A percentile compares a stretch with the other conserved stretches of the same genome.
Conservation (phyloP, 2,888 invertebrate genomes). For the Didymodactylos carnosus region DNA sequence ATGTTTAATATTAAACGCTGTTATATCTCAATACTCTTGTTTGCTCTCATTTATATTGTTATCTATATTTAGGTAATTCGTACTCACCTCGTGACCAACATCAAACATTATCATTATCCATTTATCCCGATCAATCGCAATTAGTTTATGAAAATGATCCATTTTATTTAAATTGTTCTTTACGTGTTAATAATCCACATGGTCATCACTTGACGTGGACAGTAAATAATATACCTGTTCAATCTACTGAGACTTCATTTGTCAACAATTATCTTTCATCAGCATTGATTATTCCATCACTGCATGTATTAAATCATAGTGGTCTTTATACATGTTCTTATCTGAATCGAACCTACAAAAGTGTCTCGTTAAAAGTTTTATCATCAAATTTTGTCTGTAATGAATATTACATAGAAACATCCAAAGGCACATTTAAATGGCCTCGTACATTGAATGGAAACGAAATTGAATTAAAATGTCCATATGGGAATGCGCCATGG, state of each 20-base stretch:
- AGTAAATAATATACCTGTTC: not conserved
- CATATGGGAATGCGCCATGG: not conserved
- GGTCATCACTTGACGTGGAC: too few relatives aligned
- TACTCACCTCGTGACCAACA: too few relatives aligned
- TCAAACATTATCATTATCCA: too few relatives aligned
- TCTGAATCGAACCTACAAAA: not conserved
- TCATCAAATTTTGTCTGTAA: not conserved
- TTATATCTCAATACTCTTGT: too few relatives aligned
- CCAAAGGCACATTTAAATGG: not conserved
- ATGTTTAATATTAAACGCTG: too few relatives aligned
- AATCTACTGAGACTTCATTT: too few relatives aligned
- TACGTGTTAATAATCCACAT: too few relatives aligned
- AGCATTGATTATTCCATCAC: not conserved
- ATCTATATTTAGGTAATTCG: too few relatives aligned
- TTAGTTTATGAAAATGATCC: not conserved
- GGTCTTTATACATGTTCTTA: not conserved
- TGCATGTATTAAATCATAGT: not conserved
- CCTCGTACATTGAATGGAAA: not conserved
- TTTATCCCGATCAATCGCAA: not conserved
- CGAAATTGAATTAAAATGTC: not conserved
- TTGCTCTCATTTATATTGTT: too few relatives aligned
- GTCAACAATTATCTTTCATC: not conserved
- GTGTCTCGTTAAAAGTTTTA: not conserved
- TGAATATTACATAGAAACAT: not conserved
- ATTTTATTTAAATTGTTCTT: not conserved